Base-by-base conservation (phyloP, 2,113 vertebrate species). In the Colistium nudipinnis region DNA sequence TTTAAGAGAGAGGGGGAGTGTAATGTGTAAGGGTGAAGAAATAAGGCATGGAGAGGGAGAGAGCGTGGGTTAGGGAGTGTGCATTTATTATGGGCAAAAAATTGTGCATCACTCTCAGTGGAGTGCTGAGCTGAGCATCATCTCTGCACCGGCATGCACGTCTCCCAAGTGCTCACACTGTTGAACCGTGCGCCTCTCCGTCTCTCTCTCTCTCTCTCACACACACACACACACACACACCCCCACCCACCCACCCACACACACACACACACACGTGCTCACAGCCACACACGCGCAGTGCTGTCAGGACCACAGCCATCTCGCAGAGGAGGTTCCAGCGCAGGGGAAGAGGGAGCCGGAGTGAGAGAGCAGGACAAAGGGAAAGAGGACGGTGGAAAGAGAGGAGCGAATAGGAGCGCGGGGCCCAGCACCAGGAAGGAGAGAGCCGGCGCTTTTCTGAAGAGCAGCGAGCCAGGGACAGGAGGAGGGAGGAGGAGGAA, bases 261-360 rank as follows among this genome's bases (percentile, higher is more conserved):
- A 60, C 80, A 66, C 65, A 11, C 77, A 65, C 65, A 70, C 80
- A 57, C 80, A 87, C 84, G 74, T 88, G 83, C 88, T 84, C 54
- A 52, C 81, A 66, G 76, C 45, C 87, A 85, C 86, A 86, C 80
- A 82, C 88, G 76, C 88, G 71, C 86, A 81, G 84, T 81, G 77
- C 76, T 85, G 86, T 87, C 86, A 78, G 86, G 76, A 83, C 80
- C 87, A 84, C 82, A 82, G 86, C 85, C 87, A 91, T 91, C 91
- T 90, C 87, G 41, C 33, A 31, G 57, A 87, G 88, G 83, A 92
- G 88, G 89, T 84, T 81, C 81, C 82, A 66, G 72, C 55, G 56
- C 79, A 87, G 79, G 19, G 72, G 47, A 69, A 78, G 81, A 85
- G 74, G 80, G 78, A 88, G 62, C 73, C 71, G 27, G 78, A 82